A percentile compares a stretch with the other conserved stretches of the same genome.
Conservation (phyloP, 1,140 invertebrate genomes). For the Marisa cornuarietis region DNA sequence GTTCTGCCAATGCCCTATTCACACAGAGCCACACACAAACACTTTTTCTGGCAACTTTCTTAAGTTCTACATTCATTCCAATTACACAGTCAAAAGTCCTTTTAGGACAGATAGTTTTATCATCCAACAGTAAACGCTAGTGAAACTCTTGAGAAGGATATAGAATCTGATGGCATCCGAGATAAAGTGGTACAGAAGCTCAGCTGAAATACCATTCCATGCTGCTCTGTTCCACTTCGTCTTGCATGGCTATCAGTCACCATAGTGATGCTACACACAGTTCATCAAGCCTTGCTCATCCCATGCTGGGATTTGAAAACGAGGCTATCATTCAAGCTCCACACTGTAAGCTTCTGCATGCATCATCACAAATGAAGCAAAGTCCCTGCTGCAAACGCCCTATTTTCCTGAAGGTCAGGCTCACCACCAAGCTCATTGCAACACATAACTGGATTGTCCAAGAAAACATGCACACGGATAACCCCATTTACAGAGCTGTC, state of each 20-base stretch:
- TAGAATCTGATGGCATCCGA: background rate
- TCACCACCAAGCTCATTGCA: background rate
- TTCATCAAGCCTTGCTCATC: constrained; percentile 33
- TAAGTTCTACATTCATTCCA: too few relatives aligned
- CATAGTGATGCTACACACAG: constrained; percentile 8
- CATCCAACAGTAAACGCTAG: too few relatives aligned
- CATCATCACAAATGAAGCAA: background rate
- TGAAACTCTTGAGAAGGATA: background rate
- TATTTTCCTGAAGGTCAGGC: background rate
- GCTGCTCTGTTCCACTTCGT: constrained; percentile 2
- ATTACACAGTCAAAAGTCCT: background rate
- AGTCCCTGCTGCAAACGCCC: constrained; percentile 35
- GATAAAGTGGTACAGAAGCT: background rate
- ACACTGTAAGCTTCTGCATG: constrained; percentile 26
- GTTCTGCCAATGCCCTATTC: too few relatives aligned
- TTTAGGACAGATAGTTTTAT: background rate
- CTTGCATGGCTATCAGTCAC: too few relatives aligned
- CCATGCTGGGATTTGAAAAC: constrained; percentile 33
- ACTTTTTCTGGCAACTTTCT: too few relatives aligned
- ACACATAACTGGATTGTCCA: background rate
- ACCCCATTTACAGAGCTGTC: background rate
- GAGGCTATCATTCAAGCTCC: constrained; percentile 37
- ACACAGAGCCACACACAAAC: too few relatives aligned
- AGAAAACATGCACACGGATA: background rate
- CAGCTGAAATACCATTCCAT: background rate